Conservation (phyloP, 2,888 invertebrate genomes). For the Cantharis nigra region DNA sequence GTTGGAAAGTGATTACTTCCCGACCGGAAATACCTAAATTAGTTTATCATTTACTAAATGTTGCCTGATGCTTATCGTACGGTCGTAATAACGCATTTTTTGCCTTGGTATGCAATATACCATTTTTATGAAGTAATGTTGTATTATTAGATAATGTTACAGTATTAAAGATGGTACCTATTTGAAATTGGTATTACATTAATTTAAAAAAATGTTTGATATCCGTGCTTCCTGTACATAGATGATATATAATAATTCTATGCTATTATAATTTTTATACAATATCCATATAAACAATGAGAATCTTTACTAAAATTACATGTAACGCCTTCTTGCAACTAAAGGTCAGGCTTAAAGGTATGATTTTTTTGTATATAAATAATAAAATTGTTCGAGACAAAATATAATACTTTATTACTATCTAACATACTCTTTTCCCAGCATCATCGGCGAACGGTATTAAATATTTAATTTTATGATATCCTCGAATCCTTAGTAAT, state of each 20-base stretch:
- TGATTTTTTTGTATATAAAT: not conserved
- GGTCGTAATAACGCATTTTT: too few species aligned
- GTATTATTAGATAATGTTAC: not conserved
- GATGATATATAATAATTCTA: not conserved
- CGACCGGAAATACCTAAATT: too few species aligned
- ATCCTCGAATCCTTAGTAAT: not conserved
- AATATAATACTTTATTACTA: not conserved
- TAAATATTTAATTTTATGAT: not conserved
- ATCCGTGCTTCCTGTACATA: not conserved
- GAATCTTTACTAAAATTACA: not conserved
- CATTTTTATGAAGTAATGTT: not conserved
- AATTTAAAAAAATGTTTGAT: not conserved
- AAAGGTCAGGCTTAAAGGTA: not conserved
- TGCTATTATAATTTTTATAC: not conserved
- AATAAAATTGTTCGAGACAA: not conserved
- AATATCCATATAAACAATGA: not conserved
- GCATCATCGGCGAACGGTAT: not conserved
- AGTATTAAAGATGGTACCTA: not conserved
- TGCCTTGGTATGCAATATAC: too few species aligned
- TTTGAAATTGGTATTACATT: not conserved
- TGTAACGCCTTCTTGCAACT: not conserved
- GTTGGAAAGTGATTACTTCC: too few species aligned
- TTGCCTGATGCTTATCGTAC: too few species aligned
- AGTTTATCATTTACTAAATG: too few species aligned
- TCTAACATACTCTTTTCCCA: not conserved